Conservation (phyloP, 2,888 invertebrate genomes). For the Ornithoptera alexandrae region DNA sequence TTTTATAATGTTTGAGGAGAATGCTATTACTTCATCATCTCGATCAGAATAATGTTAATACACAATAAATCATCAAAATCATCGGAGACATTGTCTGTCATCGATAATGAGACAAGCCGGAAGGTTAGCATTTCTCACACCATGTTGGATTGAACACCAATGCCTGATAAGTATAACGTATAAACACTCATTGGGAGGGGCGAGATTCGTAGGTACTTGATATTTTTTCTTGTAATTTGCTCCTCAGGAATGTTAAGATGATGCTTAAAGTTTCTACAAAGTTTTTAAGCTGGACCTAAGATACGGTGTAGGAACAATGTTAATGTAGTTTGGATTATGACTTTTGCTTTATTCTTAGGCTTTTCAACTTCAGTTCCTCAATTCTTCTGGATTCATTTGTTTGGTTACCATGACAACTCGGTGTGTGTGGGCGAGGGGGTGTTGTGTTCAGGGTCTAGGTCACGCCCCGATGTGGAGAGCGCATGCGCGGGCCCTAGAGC, state of each 20-base stretch:
- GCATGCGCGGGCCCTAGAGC: conserved; percentile 63
- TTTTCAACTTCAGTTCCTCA: conserved; percentile 32
- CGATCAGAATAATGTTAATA: background rate
- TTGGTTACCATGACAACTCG: conserved; percentile 61
- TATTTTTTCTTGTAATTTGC: conserved; percentile 42
- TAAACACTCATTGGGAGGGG: conserved; percentile 61
- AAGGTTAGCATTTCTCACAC: conserved; percentile 58
- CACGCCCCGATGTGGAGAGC: conserved; percentile 66
- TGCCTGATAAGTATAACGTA: conserved; percentile 49
- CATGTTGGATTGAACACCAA: conserved; percentile 56
- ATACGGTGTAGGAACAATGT: background rate
- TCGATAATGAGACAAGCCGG: conserved; percentile 33
- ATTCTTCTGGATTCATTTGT: conserved; percentile 45
- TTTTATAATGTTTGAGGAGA: no score
- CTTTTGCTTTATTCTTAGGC: background rate
- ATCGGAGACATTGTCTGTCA: conserved; percentile 20
- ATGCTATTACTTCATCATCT: no score
- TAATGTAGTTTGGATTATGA: background rate
- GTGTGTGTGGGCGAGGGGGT: conserved; percentile 70
- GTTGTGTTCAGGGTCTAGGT: conserved; percentile 79
- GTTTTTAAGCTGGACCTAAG: background rate
- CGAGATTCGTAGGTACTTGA: conserved; percentile 49
- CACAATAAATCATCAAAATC: background rate
- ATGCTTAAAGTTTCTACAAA: background rate
- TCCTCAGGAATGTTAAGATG: background rate